Conservation (phyloP, 1,140 invertebrate species). For the Wiebesia pumilae region DNA sequence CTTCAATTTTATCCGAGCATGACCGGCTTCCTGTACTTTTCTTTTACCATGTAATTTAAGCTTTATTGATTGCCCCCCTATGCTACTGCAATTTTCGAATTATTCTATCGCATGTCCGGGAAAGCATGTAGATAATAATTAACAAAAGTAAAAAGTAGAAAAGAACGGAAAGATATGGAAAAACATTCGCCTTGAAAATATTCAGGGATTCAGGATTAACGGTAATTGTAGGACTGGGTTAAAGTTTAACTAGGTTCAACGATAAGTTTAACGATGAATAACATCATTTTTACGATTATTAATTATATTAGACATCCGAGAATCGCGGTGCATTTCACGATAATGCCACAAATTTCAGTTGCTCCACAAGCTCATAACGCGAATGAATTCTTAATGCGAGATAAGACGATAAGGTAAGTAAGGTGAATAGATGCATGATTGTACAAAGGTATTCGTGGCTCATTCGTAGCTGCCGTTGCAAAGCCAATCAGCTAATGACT, state of each 20-base stretch:
- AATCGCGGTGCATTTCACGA: background rate
- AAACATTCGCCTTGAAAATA: background rate
- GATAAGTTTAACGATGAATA: background rate
- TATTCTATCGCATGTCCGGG: slow-evolving; percentile 32
- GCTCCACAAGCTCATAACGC: background rate
- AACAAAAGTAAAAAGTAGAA: background rate
- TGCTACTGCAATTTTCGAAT: slow-evolving; percentile 18
- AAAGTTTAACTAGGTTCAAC: too few relatives aligned
- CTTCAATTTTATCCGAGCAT: slow-evolving; percentile 64
- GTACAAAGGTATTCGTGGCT: background rate
- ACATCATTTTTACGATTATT: background rate
- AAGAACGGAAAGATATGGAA: background rate
- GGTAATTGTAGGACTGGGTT: too few relatives aligned
- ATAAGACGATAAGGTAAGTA: background rate
- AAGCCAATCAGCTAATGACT: slow-evolving; percentile 65
- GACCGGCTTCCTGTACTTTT: slow-evolving; percentile 40
- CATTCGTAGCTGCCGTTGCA: background rate
- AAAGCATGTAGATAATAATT: slow-evolving; percentile 10
- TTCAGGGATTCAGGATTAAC: background rate
- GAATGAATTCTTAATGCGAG: slow-evolving; percentile 14
- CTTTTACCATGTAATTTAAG: slow-evolving; percentile 40
- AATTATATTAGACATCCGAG: background rate
- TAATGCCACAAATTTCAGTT: background rate
- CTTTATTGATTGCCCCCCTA: slow-evolving; percentile 40
- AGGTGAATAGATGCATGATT: slow-evolving; percentile 11